These are phyloP conservation scores for Notarius lentiginosus DNA, from an alignment of 2,113 vertebrate species.

Conservation along the genomic window DNA sequence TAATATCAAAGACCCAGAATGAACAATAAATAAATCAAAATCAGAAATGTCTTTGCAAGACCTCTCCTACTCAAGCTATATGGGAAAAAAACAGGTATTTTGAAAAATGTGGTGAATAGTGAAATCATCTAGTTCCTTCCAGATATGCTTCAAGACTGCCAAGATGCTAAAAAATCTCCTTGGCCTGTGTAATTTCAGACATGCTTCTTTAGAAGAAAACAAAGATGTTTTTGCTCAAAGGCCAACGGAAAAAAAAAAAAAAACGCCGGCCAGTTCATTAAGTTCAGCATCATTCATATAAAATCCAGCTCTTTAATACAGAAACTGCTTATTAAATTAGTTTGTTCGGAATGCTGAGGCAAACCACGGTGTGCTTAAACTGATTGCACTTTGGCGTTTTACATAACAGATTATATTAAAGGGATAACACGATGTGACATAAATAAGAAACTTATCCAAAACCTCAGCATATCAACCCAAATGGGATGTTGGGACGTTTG, in stretches of 20 bases:
- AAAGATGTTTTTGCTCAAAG: conserved; percentile 33
- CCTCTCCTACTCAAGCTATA: neutral
- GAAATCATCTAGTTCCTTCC: conserved; percentile 2
- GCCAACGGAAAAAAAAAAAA: conserved; percentile 6
- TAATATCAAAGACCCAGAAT: neutral
- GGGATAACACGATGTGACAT: conserved; percentile 30
- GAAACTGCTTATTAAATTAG: conserved; percentile 44
- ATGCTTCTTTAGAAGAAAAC: conserved; percentile 32
- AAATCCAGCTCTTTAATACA: conserved; percentile 22
- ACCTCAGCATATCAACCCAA: conserved; percentile 24
- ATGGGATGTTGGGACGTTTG: conserved; percentile 9
- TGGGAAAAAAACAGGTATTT: neutral
- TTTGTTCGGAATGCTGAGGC: conserved; percentile 39
- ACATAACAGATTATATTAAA: conserved; percentile 42
- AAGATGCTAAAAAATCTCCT: neutral
- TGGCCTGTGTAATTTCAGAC: conserved; percentile 20
- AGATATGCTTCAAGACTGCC: neutral
- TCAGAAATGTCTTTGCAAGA: neutral
- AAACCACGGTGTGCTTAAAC: conserved; percentile 33
- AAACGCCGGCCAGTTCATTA: conserved; percentile 26
- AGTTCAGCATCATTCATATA: conserved; percentile 28
- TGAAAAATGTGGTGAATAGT: conserved; percentile 15
- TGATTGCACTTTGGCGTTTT: conserved; percentile 44
- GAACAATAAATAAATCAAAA: neutral
- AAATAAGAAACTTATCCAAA: conserved; percentile 36